Evolutionary conservation across 2,797 vertebrate species (phyloP).

Genomic region (Amniataba percoides): DNA sequence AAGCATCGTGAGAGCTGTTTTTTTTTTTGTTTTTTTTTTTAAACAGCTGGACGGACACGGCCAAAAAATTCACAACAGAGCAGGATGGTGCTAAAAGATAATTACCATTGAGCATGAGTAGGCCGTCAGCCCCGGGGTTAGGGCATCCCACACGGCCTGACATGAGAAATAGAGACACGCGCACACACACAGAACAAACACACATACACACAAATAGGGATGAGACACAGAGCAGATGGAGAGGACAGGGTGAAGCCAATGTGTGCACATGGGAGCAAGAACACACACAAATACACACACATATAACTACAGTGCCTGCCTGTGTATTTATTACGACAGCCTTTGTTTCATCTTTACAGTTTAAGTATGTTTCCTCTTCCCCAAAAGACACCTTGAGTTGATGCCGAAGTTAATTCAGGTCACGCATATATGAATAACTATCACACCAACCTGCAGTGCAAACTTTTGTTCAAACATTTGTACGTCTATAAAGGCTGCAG

Average conservation of each 20-base stretch:
- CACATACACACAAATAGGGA: slow-evolving; percentile 55
- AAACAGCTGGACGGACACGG: slow-evolving; percentile 3
- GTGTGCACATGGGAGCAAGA: slow-evolving; percentile 29
- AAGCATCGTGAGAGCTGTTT: slow-evolving; percentile 36
- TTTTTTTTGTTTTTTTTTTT: too few relatives aligned
- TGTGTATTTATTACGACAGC: slow-evolving; percentile 30
- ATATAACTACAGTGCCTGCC: slow-evolving; percentile 16
- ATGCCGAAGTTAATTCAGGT: neutral
- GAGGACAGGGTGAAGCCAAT: slow-evolving; percentile 59
- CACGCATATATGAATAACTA: neutral
- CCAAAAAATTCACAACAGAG: slow-evolving; percentile 12
- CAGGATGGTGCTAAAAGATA: slow-evolving; percentile 74
- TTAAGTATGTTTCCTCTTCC: slow-evolving; percentile 18
- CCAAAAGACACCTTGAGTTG: slow-evolving; percentile 10
- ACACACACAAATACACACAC: slow-evolving; percentile 36
- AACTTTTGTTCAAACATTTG: neutral
- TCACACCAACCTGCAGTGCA: neutral
- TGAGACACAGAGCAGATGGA: slow-evolving; percentile 72
- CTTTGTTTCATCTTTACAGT: slow-evolving; percentile 38
- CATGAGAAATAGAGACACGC: slow-evolving; percentile 71
- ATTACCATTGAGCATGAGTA: slow-evolving; percentile 99
- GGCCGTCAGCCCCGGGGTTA: slow-evolving; percentile 95
- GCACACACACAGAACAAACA: slow-evolving; percentile 29
- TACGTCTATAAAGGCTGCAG: neutral
- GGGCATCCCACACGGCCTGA: slow-evolving; percentile 96